phyloP scores from a whole-genome alignment of 1,140 invertebrate genomes.

The Bombus superbus region DNA sequence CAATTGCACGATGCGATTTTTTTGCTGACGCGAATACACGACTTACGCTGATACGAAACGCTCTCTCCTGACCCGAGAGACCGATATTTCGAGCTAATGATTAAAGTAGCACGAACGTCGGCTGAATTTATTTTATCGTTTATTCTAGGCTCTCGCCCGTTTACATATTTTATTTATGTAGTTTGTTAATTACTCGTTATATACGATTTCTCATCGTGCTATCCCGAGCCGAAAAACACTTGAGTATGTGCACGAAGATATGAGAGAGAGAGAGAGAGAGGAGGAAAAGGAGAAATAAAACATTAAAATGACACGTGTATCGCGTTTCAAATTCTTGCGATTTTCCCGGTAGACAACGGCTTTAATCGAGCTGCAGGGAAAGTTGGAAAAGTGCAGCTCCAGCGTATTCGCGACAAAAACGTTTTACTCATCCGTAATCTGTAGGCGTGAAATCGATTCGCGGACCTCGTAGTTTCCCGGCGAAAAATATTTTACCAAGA shows the following conservation, averaged over 20 bases:
- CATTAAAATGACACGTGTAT: not conserved
- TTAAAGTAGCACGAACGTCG: conserved; percentile 23
- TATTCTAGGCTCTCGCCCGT: not conserved
- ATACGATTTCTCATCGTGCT: not conserved
- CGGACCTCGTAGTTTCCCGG: no score
- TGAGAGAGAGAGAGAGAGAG: not conserved
- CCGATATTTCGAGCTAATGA: conserved; percentile 33
- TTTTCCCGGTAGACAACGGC: not conserved
- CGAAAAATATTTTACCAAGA: not conserved
- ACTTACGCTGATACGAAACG: not conserved
- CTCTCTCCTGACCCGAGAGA: not conserved
- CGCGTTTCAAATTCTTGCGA: conserved; percentile 2
- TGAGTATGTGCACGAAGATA: not conserved
- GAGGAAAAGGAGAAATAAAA: not conserved
- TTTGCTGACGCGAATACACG: not conserved
- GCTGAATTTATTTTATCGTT: conserved; percentile 36
- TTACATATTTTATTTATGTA: no score
- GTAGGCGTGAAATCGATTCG: conserved; percentile 2
- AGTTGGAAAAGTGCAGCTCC: not conserved
- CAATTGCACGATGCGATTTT: not conserved
- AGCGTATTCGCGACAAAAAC: conserved; percentile 11
- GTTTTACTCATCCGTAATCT: not conserved
- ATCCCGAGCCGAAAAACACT: not conserved
- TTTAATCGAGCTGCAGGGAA: conserved; percentile 10
- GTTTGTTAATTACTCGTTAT: conserved; percentile 16